phyloP scores from a whole-genome alignment of 2,888 invertebrate species.

The Eilema depressum region DNA sequence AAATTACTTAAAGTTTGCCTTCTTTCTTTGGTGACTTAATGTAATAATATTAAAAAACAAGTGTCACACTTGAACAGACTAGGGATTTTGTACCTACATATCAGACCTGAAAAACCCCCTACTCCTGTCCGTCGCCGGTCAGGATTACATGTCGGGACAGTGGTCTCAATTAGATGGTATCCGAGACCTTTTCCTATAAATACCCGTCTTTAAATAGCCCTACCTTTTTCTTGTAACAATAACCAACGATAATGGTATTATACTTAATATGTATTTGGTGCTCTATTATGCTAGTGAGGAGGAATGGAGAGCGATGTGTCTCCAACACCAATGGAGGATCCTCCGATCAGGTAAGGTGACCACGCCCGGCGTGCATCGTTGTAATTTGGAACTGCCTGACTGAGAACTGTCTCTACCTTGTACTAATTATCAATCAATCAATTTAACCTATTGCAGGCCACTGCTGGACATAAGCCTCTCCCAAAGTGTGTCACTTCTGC shows the following conservation, averaged over 20 bases:
- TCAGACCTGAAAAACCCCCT: neutral
- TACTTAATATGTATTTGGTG: neutral
- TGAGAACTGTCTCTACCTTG: no score
- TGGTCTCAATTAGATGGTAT: neutral
- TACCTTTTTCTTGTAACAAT: slow-evolving; percentile 1
- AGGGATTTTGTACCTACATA: neutral
- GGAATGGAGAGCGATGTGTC: no score
- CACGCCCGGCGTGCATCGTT: no score
- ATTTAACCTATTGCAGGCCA: no score
- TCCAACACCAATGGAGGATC: no score
- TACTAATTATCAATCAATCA: no score
- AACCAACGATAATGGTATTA: neutral
- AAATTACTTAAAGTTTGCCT: no score
- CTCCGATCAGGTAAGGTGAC: no score
- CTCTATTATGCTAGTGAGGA: neutral
- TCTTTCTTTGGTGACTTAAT: no score
- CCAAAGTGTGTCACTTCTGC: no score
- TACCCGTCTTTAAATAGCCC: neutral
- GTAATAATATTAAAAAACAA: neutral
- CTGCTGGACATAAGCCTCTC: no score
- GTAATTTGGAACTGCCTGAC: no score
- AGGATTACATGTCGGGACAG: neutral
- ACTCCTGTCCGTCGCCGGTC: neutral
- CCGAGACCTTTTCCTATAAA: neutral
- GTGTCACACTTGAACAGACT: neutral